These are phyloP conservation scores for Melipona bicolor DNA, from an alignment of 2,888 invertebrate genomes.

Conservation along the genomic window DNA sequence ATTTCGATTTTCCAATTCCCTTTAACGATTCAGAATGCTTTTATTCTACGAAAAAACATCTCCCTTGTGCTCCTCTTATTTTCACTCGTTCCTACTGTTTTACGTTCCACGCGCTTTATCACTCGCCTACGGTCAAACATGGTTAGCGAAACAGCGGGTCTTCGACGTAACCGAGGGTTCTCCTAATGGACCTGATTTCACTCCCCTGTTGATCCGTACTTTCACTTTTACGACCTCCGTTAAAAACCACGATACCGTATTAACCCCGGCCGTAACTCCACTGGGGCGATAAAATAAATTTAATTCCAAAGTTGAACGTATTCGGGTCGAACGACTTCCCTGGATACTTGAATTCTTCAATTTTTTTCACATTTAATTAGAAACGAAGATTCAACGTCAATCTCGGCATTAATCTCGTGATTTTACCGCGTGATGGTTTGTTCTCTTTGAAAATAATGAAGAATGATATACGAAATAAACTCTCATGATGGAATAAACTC, in stretches of 20 bases:
- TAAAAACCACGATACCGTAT: not conserved
- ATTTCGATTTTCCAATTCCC: not conserved
- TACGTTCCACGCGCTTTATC: not conserved
- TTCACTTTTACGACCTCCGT: no score
- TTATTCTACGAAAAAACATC: not conserved
- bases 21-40: not conserved
- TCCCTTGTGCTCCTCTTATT: not conserved
- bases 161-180: not conserved
- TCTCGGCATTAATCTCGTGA: no score
- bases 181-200: not conserved
- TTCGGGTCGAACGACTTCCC: not conserved
- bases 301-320: not conserved
- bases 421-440: no score
- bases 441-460: no score
- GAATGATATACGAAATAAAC: no score
- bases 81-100: not conserved
- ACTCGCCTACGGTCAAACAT: not conserved
- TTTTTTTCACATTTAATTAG: no score
- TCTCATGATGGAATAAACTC: no score
- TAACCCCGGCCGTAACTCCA: not conserved
- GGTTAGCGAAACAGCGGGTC: not conserved
- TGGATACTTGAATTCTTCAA: no score
- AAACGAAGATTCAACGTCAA: no score
- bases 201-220: not conserved
- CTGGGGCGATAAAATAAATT: not conserved